Percentiles rank a stretch among this genome's conserved stretches.
Conservation (phyloP, 2,888 invertebrate genomes). For the Mamestra brassicae region DNA sequence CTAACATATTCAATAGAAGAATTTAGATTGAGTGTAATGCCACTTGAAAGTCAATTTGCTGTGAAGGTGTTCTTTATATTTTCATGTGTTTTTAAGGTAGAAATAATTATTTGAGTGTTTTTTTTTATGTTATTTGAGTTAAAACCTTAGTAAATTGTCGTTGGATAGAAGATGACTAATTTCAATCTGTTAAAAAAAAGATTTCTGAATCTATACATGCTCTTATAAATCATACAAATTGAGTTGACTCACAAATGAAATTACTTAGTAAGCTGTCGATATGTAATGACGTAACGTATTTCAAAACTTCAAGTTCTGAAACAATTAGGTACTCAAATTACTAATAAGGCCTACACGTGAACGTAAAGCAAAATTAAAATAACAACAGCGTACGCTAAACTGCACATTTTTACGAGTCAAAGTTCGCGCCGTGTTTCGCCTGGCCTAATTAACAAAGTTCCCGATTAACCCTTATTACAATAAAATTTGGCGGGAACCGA, state of each 20-base stretch:
- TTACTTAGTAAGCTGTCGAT: conserved; percentile 5
- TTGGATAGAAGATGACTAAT: background rate
- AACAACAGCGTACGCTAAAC: conserved; percentile 43
- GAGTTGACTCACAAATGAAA: background rate
- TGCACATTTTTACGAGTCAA: conserved; percentile 59
- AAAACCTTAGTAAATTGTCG: too few species aligned
- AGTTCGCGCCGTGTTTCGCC: conserved; percentile 53
- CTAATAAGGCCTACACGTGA: conserved; percentile 44
- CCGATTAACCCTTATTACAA: conserved; percentile 66
- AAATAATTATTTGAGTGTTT: background rate
- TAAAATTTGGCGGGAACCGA: conserved; percentile 61
- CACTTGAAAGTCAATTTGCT: conserved; percentile 62
- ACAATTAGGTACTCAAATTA: conserved; percentile 15
- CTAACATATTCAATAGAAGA: conserved; percentile 68
- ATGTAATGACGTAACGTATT: conserved; percentile 6
- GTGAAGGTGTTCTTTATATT: conserved; percentile 31
- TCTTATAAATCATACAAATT: background rate
- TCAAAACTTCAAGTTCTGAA: conserved; percentile 5
- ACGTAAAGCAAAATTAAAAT: conserved; percentile 60
- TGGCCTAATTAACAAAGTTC: conserved; percentile 63
- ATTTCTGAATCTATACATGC: background rate
- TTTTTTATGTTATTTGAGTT: conserved; percentile 28
- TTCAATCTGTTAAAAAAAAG: too few species aligned
- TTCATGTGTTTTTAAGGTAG: conserved; percentile 5
- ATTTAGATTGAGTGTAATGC: conserved; percentile 68